Evolutionary conservation across 1,140 invertebrate species (phyloP).

Genomic region (Aphelinus certus): DNA sequence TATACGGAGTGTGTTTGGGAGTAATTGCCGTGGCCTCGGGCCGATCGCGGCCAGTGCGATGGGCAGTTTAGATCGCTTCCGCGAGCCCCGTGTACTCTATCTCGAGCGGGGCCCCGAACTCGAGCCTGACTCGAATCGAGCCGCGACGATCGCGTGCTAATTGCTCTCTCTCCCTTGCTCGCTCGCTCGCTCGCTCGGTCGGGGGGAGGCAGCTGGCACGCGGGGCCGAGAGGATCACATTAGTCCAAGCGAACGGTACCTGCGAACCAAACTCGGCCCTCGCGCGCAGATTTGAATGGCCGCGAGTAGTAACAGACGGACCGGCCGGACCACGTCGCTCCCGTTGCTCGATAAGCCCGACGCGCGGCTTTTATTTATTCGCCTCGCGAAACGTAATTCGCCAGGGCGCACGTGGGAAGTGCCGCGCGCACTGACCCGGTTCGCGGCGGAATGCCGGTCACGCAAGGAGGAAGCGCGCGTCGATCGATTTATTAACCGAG

Average conservation of each 20-base stretch:
- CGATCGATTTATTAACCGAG: no score
- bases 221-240: background rate
- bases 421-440: background rate
- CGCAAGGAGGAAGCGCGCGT: conserved; percentile 37
- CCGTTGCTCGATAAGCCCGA: no score
- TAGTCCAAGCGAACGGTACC: no score
- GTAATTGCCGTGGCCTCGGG: conserved; percentile 39
- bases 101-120: conserved; percentile 33
- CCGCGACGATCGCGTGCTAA: conserved; percentile 51
- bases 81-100: conserved; percentile 41
- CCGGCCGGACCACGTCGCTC: no score
- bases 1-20: conserved; percentile 22
- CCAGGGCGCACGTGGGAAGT: no score
- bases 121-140: conserved; percentile 33
- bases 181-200: conserved; percentile 43
- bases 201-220: conserved; percentile 31
- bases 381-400: no score
- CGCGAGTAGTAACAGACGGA: no score
- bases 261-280: no score
- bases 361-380: no score
- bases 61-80: conserved; percentile 46
- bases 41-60: conserved; percentile 44
- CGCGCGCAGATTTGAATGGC: no score
- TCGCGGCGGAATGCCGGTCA: conserved; percentile 8
- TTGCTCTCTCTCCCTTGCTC: conserved; percentile 35